Conservation (phyloP, 2,113 vertebrate genomes). For the Bufo gargarizans region DNA sequence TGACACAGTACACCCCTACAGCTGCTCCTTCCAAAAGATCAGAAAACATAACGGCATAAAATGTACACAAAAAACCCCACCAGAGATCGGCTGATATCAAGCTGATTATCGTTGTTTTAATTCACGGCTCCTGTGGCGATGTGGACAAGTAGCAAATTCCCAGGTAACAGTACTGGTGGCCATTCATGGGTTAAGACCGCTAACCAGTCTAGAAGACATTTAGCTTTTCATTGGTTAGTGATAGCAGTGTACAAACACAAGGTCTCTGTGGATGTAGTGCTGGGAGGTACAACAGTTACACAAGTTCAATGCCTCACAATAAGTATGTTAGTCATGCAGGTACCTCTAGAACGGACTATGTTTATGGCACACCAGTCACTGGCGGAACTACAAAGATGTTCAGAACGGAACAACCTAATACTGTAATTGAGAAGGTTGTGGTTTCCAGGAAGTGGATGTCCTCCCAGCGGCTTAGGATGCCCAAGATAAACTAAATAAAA, state of each 20-base stretch:
- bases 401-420: not conserved
- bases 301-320: slow-evolving; percentile 25
- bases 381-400: not conserved
- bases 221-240: not conserved
- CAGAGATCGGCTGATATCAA: not conserved
- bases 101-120: slow-evolving; percentile 22
- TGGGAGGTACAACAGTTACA: slow-evolving; percentile 6
- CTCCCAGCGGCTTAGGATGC: not conserved
- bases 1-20: not conserved
- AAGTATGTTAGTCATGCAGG: slow-evolving; percentile 38
- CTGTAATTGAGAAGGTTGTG: not conserved
- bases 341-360: not conserved
- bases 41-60: not conserved
- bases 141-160: not conserved
- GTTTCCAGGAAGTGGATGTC: not conserved
- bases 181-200: slow-evolving; percentile 5
- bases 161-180: not conserved
- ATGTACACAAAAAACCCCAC: not conserved
- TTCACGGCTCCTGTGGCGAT: not conserved
- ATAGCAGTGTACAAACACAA: slow-evolving; percentile 16
- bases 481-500: not conserved
- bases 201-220: slow-evolving; percentile 32
- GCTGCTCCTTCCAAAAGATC: not conserved
- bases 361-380: slow-evolving; percentile 49
- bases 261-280: slow-evolving; percentile 22